Conservation (phyloP, 2,888 invertebrate genomes). For the Oxycera nigricornis region DNA sequence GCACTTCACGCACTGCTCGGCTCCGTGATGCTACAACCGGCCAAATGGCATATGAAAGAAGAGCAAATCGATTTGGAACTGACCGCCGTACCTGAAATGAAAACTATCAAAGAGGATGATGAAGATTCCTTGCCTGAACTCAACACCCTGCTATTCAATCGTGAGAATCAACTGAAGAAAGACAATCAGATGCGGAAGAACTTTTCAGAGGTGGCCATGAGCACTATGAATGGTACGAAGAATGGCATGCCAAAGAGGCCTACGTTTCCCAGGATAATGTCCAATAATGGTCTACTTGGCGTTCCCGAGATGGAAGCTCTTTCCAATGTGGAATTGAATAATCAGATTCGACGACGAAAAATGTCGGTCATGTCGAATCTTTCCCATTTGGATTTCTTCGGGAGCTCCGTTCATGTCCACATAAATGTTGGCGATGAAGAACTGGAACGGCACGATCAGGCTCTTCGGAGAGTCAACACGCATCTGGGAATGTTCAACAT, state of each 20-base stretch:
- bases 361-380: constrained; percentile 75
- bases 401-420: constrained; percentile 75
- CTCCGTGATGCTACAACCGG: constrained; percentile 72
- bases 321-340: constrained; percentile 64
- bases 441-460: constrained; percentile 60
- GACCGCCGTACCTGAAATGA: constrained; percentile 66
- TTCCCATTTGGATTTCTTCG: constrained; percentile 77
- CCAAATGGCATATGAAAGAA: constrained; percentile 73
- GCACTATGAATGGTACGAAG: constrained; percentile 52
- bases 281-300: constrained; percentile 55
- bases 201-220: constrained; percentile 61
- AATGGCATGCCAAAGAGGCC: constrained; percentile 60
- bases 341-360: constrained; percentile 66
- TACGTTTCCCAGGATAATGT: constrained; percentile 62
- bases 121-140: constrained; percentile 63
- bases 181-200: constrained; percentile 59
- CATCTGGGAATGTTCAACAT: constrained; percentile 56
- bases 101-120: constrained; percentile 72
- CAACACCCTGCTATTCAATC: constrained; percentile 59
- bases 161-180: constrained; percentile 56
- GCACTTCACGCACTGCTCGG: constrained; percentile 74
- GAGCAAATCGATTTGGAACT: constrained; percentile 59
- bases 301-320: constrained; percentile 51
- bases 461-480: constrained; percentile 58
- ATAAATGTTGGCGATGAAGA: constrained; percentile 65